Evolutionary conservation across 2,797 vertebrate genomes (phyloP), one percentile per base, ranked within the genome.

Genomic region (Taeniopygia guttata): DNA sequence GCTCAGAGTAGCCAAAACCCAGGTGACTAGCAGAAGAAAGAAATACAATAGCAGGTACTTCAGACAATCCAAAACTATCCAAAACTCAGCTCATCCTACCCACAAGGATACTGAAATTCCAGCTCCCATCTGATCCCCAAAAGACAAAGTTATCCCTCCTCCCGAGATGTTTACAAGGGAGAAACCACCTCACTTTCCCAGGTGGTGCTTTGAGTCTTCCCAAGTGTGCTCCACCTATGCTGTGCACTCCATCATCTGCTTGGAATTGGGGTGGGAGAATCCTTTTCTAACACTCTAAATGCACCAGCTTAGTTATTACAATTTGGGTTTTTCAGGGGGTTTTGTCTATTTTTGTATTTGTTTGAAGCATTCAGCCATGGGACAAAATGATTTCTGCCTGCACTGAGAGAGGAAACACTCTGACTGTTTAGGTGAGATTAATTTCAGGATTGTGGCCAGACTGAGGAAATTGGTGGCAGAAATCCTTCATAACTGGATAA

Each of bases 391-490:
- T 51, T 85, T 84, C 43, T 89, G 58, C 55, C 68, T 75, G 66
- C 14, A 27, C 16, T 15, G 36, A 76, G 4, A 78, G 51, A 75
- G n/a, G n/a, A 81, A 88, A 86, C 5, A 11, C 5, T 72, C 27
- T 75, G 66, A 83, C 49, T 74, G 48, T 69, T 96, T 69, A 93
- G 76, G 62, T 67, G 82, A 94, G 74, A 93, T 88, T 81, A 30
- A 96, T 84, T 90, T 81, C 82, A 93, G 66, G 82, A 89, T 22
- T 85, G 66, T 55, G 58, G 63, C 84, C 84, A 90, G 64, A 69
- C 27, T 29, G 48, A 92, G 79, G 69, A 91, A 81, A 79, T 3
- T 42, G 40, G 82, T 79, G 76, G 76, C 68, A 91, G 82, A 90
- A 93, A 95, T 93, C 73, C 40, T 64, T 81, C 83, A 73, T 29